Percentiles rank a stretch among this genome's conserved stretches.
Conservation (phyloP, 2,888 invertebrate genomes). For the Cerceris ruficornis region DNA sequence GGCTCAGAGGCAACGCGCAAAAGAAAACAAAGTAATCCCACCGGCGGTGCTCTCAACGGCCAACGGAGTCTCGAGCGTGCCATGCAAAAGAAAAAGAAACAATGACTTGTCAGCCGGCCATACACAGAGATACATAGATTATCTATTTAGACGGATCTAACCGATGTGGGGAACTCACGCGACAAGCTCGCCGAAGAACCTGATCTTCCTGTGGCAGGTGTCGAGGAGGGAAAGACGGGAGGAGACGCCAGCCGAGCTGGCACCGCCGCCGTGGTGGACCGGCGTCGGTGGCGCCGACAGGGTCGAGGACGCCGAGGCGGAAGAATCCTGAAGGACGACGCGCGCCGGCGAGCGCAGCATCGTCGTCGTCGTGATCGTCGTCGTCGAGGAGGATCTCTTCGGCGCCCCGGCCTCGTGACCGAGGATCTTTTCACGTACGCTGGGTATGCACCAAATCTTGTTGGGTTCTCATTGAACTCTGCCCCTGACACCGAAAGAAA, state of each 20-base stretch:
- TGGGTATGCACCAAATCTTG: constrained; percentile 76
- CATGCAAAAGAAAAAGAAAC: constrained; percentile 39
- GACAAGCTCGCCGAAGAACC: constrained; percentile 88
- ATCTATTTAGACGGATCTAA: constrained; percentile 13
- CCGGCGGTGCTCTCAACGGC: too few relatives aligned
- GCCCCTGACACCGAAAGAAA: constrained; percentile 29
- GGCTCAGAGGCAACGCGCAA: too few relatives aligned
- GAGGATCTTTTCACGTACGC: constrained; percentile 76
- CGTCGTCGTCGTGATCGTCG: constrained; percentile 66
- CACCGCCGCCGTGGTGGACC: constrained; percentile 78
- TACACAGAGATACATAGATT: constrained; percentile 14
- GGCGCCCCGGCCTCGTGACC: constrained; percentile 77
- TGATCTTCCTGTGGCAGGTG: constrained; percentile 88
- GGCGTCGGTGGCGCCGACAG: constrained; percentile 75
- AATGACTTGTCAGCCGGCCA: constrained; percentile 21
- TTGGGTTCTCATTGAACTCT: constrained; percentile 69
- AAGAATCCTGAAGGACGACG: constrained; percentile 65
- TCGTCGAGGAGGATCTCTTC: constrained; percentile 65
- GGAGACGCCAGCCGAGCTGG: constrained; percentile 55
- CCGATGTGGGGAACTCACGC: constrained; percentile 84
- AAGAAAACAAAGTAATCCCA: too few relatives aligned
- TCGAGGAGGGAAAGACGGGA: constrained; percentile 86
- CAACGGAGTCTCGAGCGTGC: not conserved
- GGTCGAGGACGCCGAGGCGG: constrained; percentile 68
- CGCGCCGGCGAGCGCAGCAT: constrained; percentile 78